Evolutionary conservation across 2,888 invertebrate species (phyloP), one percentile per base, ranked within the genome.

Genomic region (Apodemia hepburni): DNA sequence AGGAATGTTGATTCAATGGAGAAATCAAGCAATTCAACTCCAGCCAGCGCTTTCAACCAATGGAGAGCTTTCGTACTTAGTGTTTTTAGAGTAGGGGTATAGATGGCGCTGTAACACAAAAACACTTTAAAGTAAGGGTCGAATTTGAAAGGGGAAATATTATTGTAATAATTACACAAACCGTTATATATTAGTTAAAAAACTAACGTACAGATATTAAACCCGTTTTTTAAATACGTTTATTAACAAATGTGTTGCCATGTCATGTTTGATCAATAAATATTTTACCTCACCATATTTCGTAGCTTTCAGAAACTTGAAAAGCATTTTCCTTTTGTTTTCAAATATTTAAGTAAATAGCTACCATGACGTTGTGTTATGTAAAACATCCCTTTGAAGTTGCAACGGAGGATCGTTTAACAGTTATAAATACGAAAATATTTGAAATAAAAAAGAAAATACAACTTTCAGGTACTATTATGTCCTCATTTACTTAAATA

Each of bases 401-500:
- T 51, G 91, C 91, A 74, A 79, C 82, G 7, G 92, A 92, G 60
- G 93, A 93, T 66, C 92, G 88, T 58, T 81, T 95, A 51, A 92
- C 92, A 27, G 92, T 92, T 61, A 92, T 95, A 61, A 96, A 96
- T 80, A 95, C 94, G 70, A 95, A 96, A 92, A 96, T 97, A 79
- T 93, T 95, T 75, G 96, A 97, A 86, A 94, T 97, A 64, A 97
- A 97, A 84, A 97, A 97, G 87, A 96, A 96, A 84, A 96, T 97
- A 79, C 95, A 96, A 74, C 82, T 97, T 68, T 96, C 96, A 80
- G 97, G 97, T 96, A 38, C 38, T 0, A 12, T 38, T 12, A 38
- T 11, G 11, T n/a, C n/a, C 35, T 35, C 9, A 11, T 35, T 35
- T 35, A 35, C 35, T 29, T 29, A 29, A 29, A 29, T 7, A 29